Evolutionary conservation across 2,888 invertebrate genomes (phyloP).

Genomic region (Drosophila austrosaltans): DNA sequence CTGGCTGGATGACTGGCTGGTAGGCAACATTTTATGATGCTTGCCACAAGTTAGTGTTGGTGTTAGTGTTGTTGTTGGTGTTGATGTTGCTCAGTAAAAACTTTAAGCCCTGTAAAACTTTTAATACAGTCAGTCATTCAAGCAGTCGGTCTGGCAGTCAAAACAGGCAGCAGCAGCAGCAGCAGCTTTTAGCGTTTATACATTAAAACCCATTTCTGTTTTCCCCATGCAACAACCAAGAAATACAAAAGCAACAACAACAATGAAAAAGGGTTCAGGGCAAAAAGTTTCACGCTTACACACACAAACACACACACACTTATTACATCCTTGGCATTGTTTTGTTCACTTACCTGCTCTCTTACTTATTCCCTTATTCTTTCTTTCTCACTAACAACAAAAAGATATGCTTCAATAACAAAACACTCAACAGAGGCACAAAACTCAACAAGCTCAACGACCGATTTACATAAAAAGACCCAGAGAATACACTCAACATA

Average conservation of each 20-base stretch:
- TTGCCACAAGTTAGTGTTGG: constrained; percentile 53
- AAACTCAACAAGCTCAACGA: constrained; percentile 52
- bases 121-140: constrained; percentile 57
- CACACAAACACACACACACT: constrained; percentile 3
- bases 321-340: constrained; percentile 33
- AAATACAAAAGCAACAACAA: neutral
- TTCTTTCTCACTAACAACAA: constrained; percentile 27
- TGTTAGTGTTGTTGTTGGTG: neutral
- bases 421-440: constrained; percentile 71
- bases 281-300: constrained; percentile 50
- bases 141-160: constrained; percentile 16
- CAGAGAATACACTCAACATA: constrained; percentile 16
- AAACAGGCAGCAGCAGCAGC: constrained; percentile 16
- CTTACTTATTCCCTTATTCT: constrained; percentile 8
- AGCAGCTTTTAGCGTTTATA: constrained; percentile 71
- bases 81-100: constrained; percentile 50
- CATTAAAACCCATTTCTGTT: constrained; percentile 57
- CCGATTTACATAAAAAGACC: constrained; percentile 71
- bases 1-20: constrained; percentile 30
- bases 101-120: constrained; percentile 72
- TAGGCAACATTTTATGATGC: constrained; percentile 61
- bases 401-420: constrained; percentile 77
- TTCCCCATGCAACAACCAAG: constrained; percentile 8
- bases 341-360: constrained; percentile 48
- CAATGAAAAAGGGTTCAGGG: constrained; percentile 32